Evolutionary conservation across 1,140 invertebrate species (phyloP).

Genomic region (Drosophila lini): DNA sequence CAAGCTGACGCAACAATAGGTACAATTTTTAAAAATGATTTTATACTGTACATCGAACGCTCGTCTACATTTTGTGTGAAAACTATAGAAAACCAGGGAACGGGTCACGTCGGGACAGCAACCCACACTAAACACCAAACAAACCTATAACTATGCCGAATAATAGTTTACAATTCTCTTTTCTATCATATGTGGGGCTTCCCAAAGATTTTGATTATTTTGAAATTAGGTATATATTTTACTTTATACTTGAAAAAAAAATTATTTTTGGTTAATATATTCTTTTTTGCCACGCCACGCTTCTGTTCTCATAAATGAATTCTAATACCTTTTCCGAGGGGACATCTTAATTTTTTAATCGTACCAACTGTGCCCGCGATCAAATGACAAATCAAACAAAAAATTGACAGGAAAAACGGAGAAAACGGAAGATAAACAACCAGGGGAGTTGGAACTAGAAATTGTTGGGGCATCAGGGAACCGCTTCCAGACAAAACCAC

Average conservation of each 20-base stretch:
- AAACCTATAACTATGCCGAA: background rate
- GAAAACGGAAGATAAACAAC: constrained; percentile 18
- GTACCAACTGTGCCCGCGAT: constrained; percentile 72
- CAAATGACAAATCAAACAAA: constrained; percentile 81
- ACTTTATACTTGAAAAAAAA: too few species aligned
- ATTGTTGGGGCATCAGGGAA: constrained; percentile 18
- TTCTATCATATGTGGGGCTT: background rate
- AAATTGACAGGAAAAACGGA: constrained; percentile 59
- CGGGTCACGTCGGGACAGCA: constrained; percentile 17
- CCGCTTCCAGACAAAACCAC: constrained; percentile 43
- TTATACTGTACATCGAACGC: constrained; percentile 25
- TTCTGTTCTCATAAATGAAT: constrained; percentile 25
- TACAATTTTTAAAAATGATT: constrained; percentile 76
- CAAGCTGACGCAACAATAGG: constrained; percentile 77
- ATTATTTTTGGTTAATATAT: background rate
- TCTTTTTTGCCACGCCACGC: background rate
- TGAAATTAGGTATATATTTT: too few species aligned
- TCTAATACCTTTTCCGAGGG: constrained; percentile 34
- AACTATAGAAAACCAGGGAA: constrained; percentile 68
- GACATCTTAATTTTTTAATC: constrained; percentile 72
- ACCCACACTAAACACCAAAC: constrained; percentile 41
- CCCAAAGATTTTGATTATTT: too few species aligned
- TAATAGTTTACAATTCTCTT: background rate
- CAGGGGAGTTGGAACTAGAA: constrained; percentile 5
- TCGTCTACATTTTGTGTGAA: constrained; percentile 61